Base-by-base conservation (phyloP, 2,888 invertebrate species). In the Pterobdella sp. region DNA sequence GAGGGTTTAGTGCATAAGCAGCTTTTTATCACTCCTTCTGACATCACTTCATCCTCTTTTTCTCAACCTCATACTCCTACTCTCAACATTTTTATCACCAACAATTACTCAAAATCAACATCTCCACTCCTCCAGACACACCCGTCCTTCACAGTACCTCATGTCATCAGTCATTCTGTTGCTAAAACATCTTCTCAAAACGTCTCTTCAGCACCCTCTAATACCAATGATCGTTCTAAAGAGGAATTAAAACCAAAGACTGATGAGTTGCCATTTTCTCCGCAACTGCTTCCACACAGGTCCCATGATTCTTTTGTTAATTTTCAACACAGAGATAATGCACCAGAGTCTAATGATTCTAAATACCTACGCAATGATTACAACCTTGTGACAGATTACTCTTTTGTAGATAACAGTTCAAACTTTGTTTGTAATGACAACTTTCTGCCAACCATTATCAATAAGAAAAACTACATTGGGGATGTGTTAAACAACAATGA, bases 81-180 rank as follows among this genome's bases (percentile, higher is more conserved):
- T 26, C 31, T 36, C 26, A 60, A 71, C 35, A 35, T 60, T 36
- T 26, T 63, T 10, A 52, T 63, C 63, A 37, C 32, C 31, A 37
- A 63, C 63, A 34, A 42, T 35, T 63, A 52, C 35, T 29, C 60
- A 26, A 71, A 60, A 63, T 34, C 71, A 3, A 35, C 65, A 10
- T 32, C 65, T 3, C 32, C 65, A 14, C 34, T 32, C 65, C 26
- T 34, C 32, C 65, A 65, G 32, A 65, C 65, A 7, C 34, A 32
- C 65, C 65, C 65, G 4, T 32, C 32, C 31, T 32, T 65, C 65
- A 31, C 34, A 7, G 65, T 32, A 2, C 32, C 65, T 22, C 34
- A 35, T 34, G 35, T 34, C 35, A 32, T 34, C 32, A 65, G 34
- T 31, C 34, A 32, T n/a, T 35, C 65, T 29, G 29, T 10, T 4